Evolutionary conservation across 2,113 vertebrate genomes (phyloP).

Genomic region (Porphyrio hochstetteri): DNA sequence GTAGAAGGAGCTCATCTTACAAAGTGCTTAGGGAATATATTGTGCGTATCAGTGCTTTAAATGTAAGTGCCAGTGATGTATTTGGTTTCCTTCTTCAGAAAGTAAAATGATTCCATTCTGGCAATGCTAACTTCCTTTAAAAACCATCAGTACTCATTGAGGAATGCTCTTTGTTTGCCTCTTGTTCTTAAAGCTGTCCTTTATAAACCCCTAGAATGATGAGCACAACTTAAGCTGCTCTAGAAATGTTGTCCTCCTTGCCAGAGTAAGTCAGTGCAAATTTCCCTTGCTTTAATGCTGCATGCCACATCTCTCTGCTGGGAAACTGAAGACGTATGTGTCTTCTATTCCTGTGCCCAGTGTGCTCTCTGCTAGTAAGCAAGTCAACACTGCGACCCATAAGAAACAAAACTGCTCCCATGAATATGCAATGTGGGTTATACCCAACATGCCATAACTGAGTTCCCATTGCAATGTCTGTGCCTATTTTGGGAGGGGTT

Average conservation of each 20-base stretch:
- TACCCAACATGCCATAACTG: accelerated
- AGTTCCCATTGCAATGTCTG: not conserved
- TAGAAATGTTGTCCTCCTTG: not conserved
- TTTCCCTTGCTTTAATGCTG: not conserved
- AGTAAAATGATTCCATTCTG: not conserved
- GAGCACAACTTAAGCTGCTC: not conserved
- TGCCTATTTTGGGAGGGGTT: not conserved
- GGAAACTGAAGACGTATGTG: not conserved
- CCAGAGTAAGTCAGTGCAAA: not conserved
- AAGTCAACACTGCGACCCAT: not conserved
- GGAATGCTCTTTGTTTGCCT: not conserved
- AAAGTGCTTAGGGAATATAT: not conserved
- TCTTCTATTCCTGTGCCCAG: not conserved
- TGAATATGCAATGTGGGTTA: accelerated
- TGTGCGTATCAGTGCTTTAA: not conserved
- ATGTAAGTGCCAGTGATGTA: not conserved
- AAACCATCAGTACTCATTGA: not conserved
- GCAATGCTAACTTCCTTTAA: not conserved
- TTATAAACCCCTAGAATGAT: not conserved
- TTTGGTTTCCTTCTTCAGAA: not conserved
- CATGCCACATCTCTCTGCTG: not conserved
- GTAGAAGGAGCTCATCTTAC: not conserved
- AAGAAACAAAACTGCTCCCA: not conserved
- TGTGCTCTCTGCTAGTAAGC: accelerated
- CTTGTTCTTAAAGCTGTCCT: not conserved